Percentiles rank a stretch among this genome's conserved stretches.
Evolutionary conservation across 2,888 invertebrate species (phyloP).

Genomic region (Neuroscelio doddi): DNA sequence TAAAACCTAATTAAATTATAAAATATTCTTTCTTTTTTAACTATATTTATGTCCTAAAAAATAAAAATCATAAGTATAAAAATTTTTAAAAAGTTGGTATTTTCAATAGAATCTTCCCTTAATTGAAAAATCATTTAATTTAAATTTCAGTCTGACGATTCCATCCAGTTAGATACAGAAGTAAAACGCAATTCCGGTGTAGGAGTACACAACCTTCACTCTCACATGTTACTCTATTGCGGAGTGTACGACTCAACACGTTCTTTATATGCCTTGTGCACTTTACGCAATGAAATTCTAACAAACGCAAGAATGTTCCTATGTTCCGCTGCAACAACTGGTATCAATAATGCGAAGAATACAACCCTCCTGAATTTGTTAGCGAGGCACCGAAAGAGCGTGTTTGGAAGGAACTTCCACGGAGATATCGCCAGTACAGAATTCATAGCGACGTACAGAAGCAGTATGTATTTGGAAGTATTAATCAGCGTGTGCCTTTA

Average conservation of each 20-base stretch:
- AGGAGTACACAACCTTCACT: slow-evolving; percentile 83
- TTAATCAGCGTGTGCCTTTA: slow-evolving; percentile 84
- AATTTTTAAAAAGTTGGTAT: no score
- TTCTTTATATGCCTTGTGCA: slow-evolving; percentile 82
- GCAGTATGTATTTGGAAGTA: slow-evolving; percentile 87
- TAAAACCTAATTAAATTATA: no score
- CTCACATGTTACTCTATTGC: slow-evolving; percentile 87
- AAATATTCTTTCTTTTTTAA: no score
- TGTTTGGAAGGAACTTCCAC: slow-evolving; percentile 80
- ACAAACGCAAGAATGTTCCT: slow-evolving; percentile 83
- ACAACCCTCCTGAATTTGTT: slow-evolving; percentile 77
- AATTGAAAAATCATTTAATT: slow-evolving; percentile 1
- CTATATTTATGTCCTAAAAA: no score
- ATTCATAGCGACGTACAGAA: slow-evolving; percentile 80
- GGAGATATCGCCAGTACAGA: slow-evolving; percentile 78
- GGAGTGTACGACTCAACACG: slow-evolving; percentile 85
- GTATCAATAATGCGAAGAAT: slow-evolving; percentile 75
- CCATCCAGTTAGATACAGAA: slow-evolving; percentile 58
- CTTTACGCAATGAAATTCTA: slow-evolving; percentile 81
- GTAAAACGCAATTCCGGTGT: slow-evolving; percentile 61
- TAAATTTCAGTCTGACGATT: slow-evolving; percentile 58
- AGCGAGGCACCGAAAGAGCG: slow-evolving; percentile 84
- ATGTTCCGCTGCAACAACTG: slow-evolving; percentile 84
- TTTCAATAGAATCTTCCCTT: not conserved
- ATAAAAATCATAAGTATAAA: no score